phyloP scores from a whole-genome alignment of 1,140 invertebrate genomes.

The Drosophila nannoptera region DNA sequence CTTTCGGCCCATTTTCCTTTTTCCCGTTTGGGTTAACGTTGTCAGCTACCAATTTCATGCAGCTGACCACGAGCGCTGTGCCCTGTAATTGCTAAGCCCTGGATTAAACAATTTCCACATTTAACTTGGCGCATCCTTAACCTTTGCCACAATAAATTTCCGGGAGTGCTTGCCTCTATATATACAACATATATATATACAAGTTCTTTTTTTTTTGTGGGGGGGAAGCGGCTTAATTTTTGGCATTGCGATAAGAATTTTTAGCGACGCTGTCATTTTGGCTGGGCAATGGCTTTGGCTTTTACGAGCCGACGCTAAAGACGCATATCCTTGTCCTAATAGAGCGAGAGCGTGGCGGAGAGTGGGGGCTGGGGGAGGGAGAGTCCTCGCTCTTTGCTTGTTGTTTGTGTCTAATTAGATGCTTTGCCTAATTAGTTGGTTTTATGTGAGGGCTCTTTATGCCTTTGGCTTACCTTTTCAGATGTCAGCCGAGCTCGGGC shows the following conservation, averaged over 20 bases:
- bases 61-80: constrained; percentile 65
- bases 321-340: constrained; percentile 59
- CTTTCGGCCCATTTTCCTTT: constrained; percentile 5
- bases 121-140: constrained; percentile 75
- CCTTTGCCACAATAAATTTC: constrained; percentile 73
- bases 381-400: constrained; percentile 2
- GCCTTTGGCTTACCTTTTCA: constrained; percentile 69
- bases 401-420: constrained; percentile 72
- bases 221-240: constrained; percentile 53
- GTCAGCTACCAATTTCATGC: constrained; percentile 71
- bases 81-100: constrained; percentile 69
- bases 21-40: constrained; percentile 27
- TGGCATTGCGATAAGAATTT: constrained; percentile 68
- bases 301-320: constrained; percentile 71
- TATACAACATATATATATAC: too few relatives aligned
- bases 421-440: constrained; percentile 76
- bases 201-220: constrained; percentile 12
- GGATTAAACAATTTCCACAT: constrained; percentile 78
- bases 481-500: constrained; percentile 23
- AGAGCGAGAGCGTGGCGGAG: background rate
- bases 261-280: constrained; percentile 75
- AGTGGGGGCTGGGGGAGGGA: background rate
- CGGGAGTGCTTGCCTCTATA: constrained; percentile 19
- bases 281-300: constrained; percentile 61
- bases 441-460: constrained; percentile 74